Evolutionary conservation across 2,113 vertebrate species (phyloP), one percentile per base, ranked within the genome.

Genomic region (Paraplagusia blochii): DNA sequence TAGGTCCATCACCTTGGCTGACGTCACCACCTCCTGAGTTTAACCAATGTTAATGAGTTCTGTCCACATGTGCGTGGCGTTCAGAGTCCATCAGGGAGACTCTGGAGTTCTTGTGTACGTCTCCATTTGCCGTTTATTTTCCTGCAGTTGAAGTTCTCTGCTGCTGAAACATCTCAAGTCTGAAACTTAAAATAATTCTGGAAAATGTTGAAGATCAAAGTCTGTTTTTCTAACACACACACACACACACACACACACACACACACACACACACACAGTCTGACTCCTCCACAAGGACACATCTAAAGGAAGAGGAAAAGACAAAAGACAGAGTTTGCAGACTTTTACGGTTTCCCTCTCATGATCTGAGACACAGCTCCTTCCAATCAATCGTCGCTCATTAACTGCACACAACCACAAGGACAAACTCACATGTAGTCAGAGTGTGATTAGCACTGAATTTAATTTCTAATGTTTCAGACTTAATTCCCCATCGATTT

Each of bases 381-480:
- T 51, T 51, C 59, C 66, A 45, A 38, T 71, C 64, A 66, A 59
- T 42, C 53, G 53, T 70, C 68, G 34, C 29, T 72, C 67, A 47
- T 72, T 78, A 64, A 7, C 72, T 64, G 70, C 45, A 60, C 53
- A 15, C 49, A 45, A 34, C 75, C 72, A 69, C 65, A 71, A 82
- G 72, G 84, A 79, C 69, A 65, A 58, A 70, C 43, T 39, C 61
- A 40, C 53, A 64, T 51, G 60, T 53, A 49, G 57, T 60, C 44
- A 56, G 51, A 74, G 16, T 76, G 60, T 58, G 57, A 79, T 80
- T 75, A 75, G 72, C 79, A 76, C 63, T 66, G 60, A 9, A 71
- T 74, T 72, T 52, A 35, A 64, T 58, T 80, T 65, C 43, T 38
- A 69, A 60, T 60, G 66, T 62, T 72, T 68, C 58, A 35, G 13